Conservation (phyloP, 2,888 invertebrate genomes). For the Idaea dimidiata region DNA sequence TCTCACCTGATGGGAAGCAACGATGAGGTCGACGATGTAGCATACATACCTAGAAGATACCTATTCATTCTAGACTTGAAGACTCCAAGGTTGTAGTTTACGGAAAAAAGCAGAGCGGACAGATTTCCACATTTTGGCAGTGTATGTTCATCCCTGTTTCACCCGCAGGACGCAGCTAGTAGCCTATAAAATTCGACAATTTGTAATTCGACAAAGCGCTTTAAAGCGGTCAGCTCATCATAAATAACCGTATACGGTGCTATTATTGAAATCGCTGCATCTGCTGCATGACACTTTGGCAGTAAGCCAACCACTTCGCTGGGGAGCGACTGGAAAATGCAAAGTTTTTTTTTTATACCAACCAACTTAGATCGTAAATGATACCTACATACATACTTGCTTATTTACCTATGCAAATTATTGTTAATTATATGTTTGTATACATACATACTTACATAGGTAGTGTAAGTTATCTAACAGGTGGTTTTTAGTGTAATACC, state of each 20-base stretch:
- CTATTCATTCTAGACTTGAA: too few relatives aligned
- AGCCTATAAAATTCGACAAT: background rate
- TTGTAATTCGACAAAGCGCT: conserved; percentile 9
- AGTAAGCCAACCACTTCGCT: conserved; percentile 24
- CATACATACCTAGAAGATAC: too few relatives aligned
- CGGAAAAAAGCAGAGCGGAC: too few relatives aligned
- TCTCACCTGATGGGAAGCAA: too few relatives aligned
- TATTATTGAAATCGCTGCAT: conserved; percentile 39
- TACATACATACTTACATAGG: background rate
- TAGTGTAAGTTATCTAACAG: background rate
- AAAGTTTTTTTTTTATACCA: background rate
- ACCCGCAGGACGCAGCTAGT: background rate
- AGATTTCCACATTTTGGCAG: too few relatives aligned
- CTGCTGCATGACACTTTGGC: conserved; percentile 33
- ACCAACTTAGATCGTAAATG: background rate
- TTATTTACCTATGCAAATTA: background rate
- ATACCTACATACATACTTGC: background rate
- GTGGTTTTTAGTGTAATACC: background rate
- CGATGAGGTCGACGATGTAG: too few relatives aligned
- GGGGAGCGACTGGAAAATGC: background rate
- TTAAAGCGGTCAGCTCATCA: conserved; percentile 11
- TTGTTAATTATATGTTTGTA: background rate
- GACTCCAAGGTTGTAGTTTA: too few relatives aligned
- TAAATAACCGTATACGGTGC: conserved; percentile 26
- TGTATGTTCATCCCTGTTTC: too few relatives aligned